Conservation (phyloP, 2,888 invertebrate species). For the Mythimna ferrago region DNA sequence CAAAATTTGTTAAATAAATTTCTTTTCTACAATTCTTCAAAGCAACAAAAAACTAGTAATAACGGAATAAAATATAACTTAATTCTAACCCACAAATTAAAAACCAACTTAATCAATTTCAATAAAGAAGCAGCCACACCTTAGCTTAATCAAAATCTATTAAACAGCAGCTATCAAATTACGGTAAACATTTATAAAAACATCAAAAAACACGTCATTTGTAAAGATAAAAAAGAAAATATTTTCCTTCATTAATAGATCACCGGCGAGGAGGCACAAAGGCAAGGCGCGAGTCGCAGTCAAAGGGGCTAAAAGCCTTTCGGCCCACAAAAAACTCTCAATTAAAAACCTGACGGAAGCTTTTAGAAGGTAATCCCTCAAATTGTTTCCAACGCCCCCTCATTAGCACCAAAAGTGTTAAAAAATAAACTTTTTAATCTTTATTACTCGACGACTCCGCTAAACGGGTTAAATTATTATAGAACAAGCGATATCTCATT, state of each 20-base stretch:
- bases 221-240: constrained; percentile 72
- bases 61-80: constrained; percentile 2
- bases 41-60: not conserved
- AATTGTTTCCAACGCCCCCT: constrained; percentile 91
- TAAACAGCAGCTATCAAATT: constrained; percentile 65
- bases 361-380: constrained; percentile 91
- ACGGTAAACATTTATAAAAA: constrained; percentile 64
- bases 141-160: constrained; percentile 58
- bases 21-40: not conserved
- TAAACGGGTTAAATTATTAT: constrained; percentile 90
- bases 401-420: constrained; percentile 91
- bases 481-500: constrained; percentile 85
- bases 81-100: constrained; percentile 36
- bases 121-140: constrained; percentile 44
- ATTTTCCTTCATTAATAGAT: constrained; percentile 88
- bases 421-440: constrained; percentile 91
- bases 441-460: constrained; percentile 89
- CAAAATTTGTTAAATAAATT: not conserved
- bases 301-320: constrained; percentile 90
- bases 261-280: constrained; percentile 84
- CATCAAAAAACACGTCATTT: constrained; percentile 60
- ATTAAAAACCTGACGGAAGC: constrained; percentile 91
- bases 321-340: constrained; percentile 90
- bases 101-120: constrained; percentile 50
- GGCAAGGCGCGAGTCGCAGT: constrained; percentile 74